Evolutionary conservation across 2,113 vertebrate genomes (phyloP), one percentile per base, ranked within the genome.

Genomic region (Ornithorhynchus anatinus): DNA sequence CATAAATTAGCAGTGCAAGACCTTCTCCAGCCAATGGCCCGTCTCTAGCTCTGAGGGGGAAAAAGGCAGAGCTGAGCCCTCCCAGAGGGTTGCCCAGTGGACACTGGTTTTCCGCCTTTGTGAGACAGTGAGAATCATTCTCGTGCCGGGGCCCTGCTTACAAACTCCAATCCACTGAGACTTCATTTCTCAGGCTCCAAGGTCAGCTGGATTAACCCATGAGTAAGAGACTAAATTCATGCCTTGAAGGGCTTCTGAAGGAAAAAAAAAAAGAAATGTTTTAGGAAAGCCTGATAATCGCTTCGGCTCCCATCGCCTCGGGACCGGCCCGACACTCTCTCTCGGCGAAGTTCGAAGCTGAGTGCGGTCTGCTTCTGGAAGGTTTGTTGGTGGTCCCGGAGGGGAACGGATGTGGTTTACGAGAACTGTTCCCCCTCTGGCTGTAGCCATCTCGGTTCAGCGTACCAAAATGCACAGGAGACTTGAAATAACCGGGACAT

Each of bases 121-220:
- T 4, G 8, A 31, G 44, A 75, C 61, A 80, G 77, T 15, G 56
- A 82, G 75, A 29, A 5, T 64, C 43, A n/a, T 64, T 71, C 38
- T 40, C 72, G 59, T 14, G 60, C 45, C 22, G 63, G 22, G 47
- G 10, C 32, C 44, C 52, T 3, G 23, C 14, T 63, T 35, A 40
- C 23, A 59, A 75, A 2, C 33, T 52, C 62, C 16, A 31, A 44
- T 67, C 33, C 39, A 40, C 52, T 29, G 25, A 27, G 38, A 70
- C 78, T 77, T 72, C 20, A 40, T 27, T 47, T 61, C 23, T 51
- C 3, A 25, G 39, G 25, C 15, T 63, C 15, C 66, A 29, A 42
- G 59, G 25, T 48, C 70, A 64, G 42, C 14, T 44, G 6, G 22
- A 13, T 59, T 39, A 70, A 43, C 17, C 27, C 33, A 31, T 45